A percentile compares a stretch with the other conserved stretches of the same genome.
phyloP scores from a whole-genome alignment of 1,140 invertebrate species.

The Glossosoma conforme region DNA sequence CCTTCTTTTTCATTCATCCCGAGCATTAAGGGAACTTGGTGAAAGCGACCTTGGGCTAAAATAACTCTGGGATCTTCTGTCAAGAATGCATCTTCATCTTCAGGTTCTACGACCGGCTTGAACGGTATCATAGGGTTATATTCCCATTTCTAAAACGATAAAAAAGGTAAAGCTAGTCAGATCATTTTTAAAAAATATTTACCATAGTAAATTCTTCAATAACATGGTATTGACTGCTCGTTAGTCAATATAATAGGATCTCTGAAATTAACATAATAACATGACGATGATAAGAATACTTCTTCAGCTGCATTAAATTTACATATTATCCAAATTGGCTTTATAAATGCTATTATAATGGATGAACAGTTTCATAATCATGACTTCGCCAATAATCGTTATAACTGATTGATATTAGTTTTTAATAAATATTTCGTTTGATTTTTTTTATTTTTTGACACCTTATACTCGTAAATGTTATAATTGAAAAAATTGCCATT shows the following conservation, averaged over 20 bases:
- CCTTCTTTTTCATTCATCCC: constrained; percentile 43
- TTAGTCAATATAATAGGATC: not conserved
- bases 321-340: too few species aligned
- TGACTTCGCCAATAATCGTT: too few species aligned
- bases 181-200: constrained; percentile 1
- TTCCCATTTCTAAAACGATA: constrained; percentile 38
- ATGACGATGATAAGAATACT: too few species aligned
- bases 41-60: constrained; percentile 34
- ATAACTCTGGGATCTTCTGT: constrained; percentile 37
- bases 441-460: too few species aligned
- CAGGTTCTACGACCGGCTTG: constrained; percentile 42
- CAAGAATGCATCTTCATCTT: constrained; percentile 37
- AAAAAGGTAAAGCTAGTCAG: not conserved
- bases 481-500: too few species aligned
- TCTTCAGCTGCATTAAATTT: too few species aligned
- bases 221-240: not conserved
- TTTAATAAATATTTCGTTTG: too few species aligned
- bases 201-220: not conserved
- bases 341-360: too few species aligned
- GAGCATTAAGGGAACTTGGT: constrained; percentile 40
- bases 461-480: too few species aligned
- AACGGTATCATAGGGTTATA: constrained; percentile 45
- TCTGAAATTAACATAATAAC: too few species aligned
- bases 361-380: too few species aligned
- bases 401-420: too few species aligned